Base-by-base conservation (phyloP, 2,888 invertebrate species). In the Eugnorisma glareosa region DNA sequence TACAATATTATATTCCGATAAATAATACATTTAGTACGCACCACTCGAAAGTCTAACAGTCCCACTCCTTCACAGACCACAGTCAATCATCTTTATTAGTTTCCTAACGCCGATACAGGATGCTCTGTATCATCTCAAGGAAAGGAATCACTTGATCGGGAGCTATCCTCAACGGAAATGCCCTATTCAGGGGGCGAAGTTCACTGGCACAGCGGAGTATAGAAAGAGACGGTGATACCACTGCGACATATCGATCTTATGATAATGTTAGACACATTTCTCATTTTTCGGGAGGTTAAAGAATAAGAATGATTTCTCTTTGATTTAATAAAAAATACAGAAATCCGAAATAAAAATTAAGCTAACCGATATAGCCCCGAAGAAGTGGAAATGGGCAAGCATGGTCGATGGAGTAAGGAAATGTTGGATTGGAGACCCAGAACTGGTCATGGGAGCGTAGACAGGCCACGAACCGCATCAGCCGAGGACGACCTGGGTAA, bases 111-210 rank as follows among this genome's bases (percentile, higher is more conserved):
- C 77, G 43, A 82, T 87, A 87, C 77, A 89, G 88, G 89, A 88
- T 87, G 69, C 67, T 35, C 37, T 48, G 76, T 66, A 79, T 80
- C 77, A 73, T 89, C 79, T 87, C 69, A 85, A 86, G 86, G 83
- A 89, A 89, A 40, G 64, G 78, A 80, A 77, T 82, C 82, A 79
- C 82, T 86, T 87, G 85, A 81, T 80, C 76, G 67, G 67, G 51
- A 45, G 59, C 73, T 68, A 71, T 90, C 82, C 85, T 82, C 83
- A 80, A 74, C 93, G 93, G 93, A 93, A 91, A 89, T 82, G 74
- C 45, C 73, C 89, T 81, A 92, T 93, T 92, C 88, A 76, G 85
- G 85, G 92, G 92, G 79, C 90, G 90, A 85, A 89, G 93, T 87
- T 92, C 93, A 93, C 87, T 92, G 87, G 92, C 88, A 89, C 90